phyloP scores from a whole-genome alignment of 2,888 invertebrate species.

The Ichneumoninae sp. region DNA sequence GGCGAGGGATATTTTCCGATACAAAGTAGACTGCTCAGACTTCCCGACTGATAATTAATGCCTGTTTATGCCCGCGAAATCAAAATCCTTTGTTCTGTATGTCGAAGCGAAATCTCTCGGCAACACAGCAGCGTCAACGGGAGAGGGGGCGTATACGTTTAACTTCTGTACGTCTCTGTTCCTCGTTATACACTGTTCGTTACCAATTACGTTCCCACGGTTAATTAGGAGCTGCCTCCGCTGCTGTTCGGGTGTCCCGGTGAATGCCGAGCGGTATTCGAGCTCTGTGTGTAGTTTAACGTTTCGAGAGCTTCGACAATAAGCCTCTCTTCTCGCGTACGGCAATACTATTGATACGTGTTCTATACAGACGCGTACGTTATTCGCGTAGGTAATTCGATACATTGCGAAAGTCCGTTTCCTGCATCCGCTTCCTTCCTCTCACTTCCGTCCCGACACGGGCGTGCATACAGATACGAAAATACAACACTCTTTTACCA shows the following conservation, averaged over 20 bases:
- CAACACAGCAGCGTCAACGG: slow-evolving; percentile 16
- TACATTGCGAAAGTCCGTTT: slow-evolving; percentile 12
- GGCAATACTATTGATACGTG: slow-evolving; percentile 3
- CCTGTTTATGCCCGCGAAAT: slow-evolving; percentile 59
- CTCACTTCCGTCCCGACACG: background rate
- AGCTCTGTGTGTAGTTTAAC: slow-evolving; percentile 2
- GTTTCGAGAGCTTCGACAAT: slow-evolving; percentile 41
- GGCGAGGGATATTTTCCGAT: background rate
- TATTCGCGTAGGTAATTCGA: slow-evolving; percentile 28
- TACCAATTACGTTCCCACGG: slow-evolving; percentile 63
- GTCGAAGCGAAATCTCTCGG: slow-evolving; percentile 32
- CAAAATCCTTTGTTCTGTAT: slow-evolving; percentile 68
- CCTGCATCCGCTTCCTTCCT: slow-evolving; percentile 6
- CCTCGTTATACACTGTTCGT: slow-evolving; percentile 45
- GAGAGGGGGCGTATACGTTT: slow-evolving; percentile 1
- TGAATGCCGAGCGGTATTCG: slow-evolving; percentile 24
- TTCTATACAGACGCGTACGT: background rate
- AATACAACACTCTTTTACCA: background rate
- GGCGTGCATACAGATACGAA: background rate
- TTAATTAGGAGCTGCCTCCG: slow-evolving; percentile 63
- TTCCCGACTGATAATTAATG: slow-evolving; percentile 61
- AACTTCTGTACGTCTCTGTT: slow-evolving; percentile 10
- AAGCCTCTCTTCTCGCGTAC: background rate
- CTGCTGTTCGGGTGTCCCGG: slow-evolving; percentile 27
- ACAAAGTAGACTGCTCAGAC: slow-evolving; percentile 13